phyloP scores from a whole-genome alignment of 2,113 vertebrate genomes.

The Aspidoscelis tigris region DNA sequence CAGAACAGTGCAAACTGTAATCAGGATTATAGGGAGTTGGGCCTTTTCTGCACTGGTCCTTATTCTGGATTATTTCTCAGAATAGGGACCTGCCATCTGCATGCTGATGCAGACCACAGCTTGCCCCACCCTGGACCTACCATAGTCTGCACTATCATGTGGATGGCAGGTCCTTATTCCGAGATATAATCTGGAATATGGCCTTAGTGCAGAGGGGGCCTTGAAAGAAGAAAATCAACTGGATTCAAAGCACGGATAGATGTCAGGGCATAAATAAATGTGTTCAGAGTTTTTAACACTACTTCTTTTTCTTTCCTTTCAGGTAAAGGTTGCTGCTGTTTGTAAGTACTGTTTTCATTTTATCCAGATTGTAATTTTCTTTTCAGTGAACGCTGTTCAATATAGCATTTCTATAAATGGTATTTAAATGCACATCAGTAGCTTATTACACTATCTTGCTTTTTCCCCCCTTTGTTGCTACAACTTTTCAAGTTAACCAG shows the following conservation, averaged over 20 bases:
- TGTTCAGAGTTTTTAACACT: constrained; percentile 37
- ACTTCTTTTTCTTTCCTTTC: constrained; percentile 30
- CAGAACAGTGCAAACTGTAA: not conserved
- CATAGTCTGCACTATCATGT: no score
- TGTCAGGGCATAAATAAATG: not conserved
- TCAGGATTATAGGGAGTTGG: not conserved
- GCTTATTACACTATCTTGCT: no score
- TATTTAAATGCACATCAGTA: not conserved
- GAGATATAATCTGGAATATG: no score
- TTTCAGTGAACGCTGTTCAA: not conserved
- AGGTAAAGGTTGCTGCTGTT: constrained; percentile 63
- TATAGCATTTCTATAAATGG: not conserved
- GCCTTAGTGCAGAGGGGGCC: no score
- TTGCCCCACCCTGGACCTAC: no score
- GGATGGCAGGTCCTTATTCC: no score
- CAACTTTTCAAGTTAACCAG: not conserved
- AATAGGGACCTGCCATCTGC: no score
- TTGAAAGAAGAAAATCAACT: not conserved
- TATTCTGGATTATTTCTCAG: no score
- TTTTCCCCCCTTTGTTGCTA: no score
- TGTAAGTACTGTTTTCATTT: constrained; percentile 68
- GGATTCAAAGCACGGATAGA: no score
- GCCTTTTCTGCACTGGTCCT: no score
- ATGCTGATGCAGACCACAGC: no score
- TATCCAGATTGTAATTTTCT: not conserved